phyloP scores from a whole-genome alignment of 2,888 invertebrate genomes.

The Dolichomitus sp. region DNA sequence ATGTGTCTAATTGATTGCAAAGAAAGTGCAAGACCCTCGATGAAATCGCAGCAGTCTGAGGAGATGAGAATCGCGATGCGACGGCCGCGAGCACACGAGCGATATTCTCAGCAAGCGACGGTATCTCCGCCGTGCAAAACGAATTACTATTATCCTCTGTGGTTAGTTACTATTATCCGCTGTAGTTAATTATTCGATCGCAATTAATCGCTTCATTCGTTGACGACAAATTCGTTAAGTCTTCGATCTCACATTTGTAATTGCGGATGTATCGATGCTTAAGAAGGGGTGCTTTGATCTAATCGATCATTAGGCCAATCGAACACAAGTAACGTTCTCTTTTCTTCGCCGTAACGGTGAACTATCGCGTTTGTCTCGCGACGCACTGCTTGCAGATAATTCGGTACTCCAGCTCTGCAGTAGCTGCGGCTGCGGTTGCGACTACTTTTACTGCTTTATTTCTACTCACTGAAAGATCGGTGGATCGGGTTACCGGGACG shows the following conservation, averaged over 20 bases:
- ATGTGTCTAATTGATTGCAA: background rate
- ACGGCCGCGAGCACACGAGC: conserved; percentile 14
- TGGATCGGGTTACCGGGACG: conserved; percentile 67
- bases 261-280: background rate
- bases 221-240: background rate
- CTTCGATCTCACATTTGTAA: background rate
- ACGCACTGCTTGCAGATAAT: conserved; percentile 13
- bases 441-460: conserved; percentile 53
- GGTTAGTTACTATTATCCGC: background rate
- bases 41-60: background rate
- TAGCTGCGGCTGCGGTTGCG: conserved; percentile 1
- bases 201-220: background rate
- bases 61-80: conserved; percentile 30
- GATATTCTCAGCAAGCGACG: conserved; percentile 17
- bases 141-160: background rate
- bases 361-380: background rate
- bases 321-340: background rate
- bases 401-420: conserved; percentile 2
- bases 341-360: background rate
- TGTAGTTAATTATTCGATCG: background rate
- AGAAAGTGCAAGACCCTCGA: background rate
- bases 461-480: conserved; percentile 70
- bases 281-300: background rate
- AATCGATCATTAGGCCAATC: background rate
- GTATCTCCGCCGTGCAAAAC: background rate